Conservation (phyloP, 2,113 vertebrate species). For the Sturnus vulgaris region DNA sequence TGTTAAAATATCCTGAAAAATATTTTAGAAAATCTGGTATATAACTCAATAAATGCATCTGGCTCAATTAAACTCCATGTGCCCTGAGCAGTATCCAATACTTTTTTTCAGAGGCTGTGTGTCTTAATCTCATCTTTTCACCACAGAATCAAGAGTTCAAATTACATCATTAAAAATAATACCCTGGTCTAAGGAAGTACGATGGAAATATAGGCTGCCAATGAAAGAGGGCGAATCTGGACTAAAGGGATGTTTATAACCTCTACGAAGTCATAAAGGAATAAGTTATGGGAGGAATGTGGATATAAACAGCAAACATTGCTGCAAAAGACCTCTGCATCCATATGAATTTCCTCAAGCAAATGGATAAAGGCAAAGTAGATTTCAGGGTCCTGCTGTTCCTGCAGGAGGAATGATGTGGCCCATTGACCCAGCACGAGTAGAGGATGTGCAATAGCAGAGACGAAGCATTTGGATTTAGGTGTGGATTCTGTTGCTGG, state of each 20-base stretch:
- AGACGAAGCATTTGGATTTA: not conserved
- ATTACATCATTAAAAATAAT: constrained; percentile 44
- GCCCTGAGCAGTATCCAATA: not conserved
- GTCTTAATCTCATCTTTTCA: constrained; percentile 39
- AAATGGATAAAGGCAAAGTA: not conserved
- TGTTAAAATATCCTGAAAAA: not conserved
- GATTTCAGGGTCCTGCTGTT: not conserved
- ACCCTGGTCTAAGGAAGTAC: not conserved
- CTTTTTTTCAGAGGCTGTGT: constrained; percentile 17
- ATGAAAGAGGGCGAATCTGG: not conserved
- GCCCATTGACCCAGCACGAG: not conserved
- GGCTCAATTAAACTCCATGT: constrained; percentile 21
- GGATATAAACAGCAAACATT: constrained; percentile 27
- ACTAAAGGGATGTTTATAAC: constrained; percentile 18
- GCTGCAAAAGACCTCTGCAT: constrained; percentile 10
- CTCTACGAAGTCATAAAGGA: constrained; percentile 17
- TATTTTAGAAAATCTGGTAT: not conserved
- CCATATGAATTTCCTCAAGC: not conserved
- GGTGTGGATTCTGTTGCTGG: not conserved
- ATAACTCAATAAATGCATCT: not conserved
- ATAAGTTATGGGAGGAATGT: not conserved
- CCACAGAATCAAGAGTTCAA: constrained; percentile 35
- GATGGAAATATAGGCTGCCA: not conserved
- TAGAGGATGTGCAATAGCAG: not conserved
- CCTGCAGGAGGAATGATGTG: not conserved